phyloP scores from a whole-genome alignment of 2,888 invertebrate genomes.

The Eulithis prunata region DNA sequence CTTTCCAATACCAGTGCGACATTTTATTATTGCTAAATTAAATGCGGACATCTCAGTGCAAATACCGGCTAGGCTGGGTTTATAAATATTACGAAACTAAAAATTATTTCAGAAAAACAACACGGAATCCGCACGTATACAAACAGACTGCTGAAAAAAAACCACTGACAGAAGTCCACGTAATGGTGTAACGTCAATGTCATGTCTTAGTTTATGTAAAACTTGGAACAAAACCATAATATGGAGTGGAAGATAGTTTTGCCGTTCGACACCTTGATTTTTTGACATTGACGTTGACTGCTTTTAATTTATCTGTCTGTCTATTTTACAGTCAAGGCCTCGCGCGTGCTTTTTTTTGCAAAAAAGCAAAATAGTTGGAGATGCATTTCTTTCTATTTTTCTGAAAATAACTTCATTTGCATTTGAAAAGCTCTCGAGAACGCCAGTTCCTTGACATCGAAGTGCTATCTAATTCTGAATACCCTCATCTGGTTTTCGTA shows the following conservation, averaged over 20 bases:
- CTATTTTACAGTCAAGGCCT: no score
- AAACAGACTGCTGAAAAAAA: background rate
- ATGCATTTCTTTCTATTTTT: constrained; percentile 46
- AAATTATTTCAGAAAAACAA: constrained; percentile 37
- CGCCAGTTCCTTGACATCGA: constrained; percentile 30
- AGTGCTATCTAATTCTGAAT: constrained; percentile 32
- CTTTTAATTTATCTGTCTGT: no score
- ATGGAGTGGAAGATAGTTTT: no score
- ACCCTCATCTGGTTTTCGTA: constrained; percentile 39
- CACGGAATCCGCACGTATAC: constrained; percentile 19
- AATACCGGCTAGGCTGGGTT: constrained; percentile 52
- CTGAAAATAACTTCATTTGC: constrained; percentile 51
- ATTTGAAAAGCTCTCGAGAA: constrained; percentile 44
- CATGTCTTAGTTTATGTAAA: background rate
- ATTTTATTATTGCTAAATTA: constrained; percentile 73
- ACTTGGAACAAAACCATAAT: no score
- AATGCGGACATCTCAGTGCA: constrained; percentile 71
- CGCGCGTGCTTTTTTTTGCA: no score
- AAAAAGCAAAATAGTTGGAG: constrained; percentile 11
- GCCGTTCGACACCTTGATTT: no score
- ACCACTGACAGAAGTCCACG: constrained; percentile 50
- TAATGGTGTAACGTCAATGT: constrained; percentile 41
- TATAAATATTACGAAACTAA: constrained; percentile 66
- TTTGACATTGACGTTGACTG: constrained; percentile 27
- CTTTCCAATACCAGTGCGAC: constrained; percentile 79